Evolutionary conservation across 92 coral and sea anemone species (phyloP), one percentile per base, ranked within the genome.

Genomic region (Phenganax stokvisi): DNA sequence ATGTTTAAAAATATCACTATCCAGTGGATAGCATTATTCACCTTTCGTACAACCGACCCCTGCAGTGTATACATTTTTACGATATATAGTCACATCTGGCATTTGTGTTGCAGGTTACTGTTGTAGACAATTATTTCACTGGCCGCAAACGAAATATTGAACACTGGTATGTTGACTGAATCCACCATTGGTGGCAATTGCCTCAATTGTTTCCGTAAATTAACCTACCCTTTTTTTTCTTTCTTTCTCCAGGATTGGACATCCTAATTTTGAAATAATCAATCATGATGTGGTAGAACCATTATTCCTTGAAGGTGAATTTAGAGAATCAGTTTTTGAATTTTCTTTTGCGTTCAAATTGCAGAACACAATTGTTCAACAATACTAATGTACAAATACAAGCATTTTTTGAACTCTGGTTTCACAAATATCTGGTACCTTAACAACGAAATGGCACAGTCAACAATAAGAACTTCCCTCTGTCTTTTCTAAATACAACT

Each of bases 261-360:
- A 93, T 87, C 97, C 92, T 64, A 93, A 93, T 88, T 93, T 93
- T 88, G 94, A 93, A 57, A 89, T 93, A 71, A 83, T 93, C 59
- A 91, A 92, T 79, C 98, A 93, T 82, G 98, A 93, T 82, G 94
- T 93, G 31, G 98, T 93, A 8, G 98, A 93, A 70, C 97, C 98
- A 2, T 79, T 93, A 59, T 86, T 93, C 61, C 79, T 93, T 77
- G 98, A 93, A 90, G 98, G 98, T 93, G 61, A 54, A 86, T 53
- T 9, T 29, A 28, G 5, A 8, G 6, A 9, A 9, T 0, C 27
- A 7, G 55, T n/a, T 47, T 76, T 54, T 62, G 52, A 60, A 30
- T 30, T 63, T 20, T 12, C 7, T 53, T 15, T 29, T 9, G 6
- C 8, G 47, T 37, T 37, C 47, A 37, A 37, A 37, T 37, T 37